Conservation (phyloP, 2,113 vertebrate genomes). For the Ahaetulla prasina region DNA sequence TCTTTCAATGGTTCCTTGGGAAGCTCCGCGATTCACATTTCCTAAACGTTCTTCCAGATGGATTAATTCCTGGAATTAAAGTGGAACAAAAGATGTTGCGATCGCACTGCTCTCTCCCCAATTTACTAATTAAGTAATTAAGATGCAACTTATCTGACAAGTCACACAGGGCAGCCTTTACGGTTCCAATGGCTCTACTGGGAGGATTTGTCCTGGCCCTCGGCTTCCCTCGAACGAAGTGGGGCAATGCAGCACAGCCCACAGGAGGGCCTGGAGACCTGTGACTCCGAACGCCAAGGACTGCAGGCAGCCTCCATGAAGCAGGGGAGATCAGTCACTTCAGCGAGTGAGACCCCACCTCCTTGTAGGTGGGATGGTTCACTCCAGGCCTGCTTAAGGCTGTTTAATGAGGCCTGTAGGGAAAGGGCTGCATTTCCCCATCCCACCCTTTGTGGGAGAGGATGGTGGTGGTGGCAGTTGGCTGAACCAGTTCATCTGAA, state of each 20-base stretch:
- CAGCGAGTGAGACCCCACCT: too few relatives aligned
- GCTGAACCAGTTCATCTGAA: constrained; percentile 3
- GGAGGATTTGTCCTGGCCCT: too few relatives aligned
- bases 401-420: too few relatives aligned
- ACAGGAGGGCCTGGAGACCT: neutral
- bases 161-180: neutral
- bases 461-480: neutral
- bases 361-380: neutral
- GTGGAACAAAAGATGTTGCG: constrained; percentile 29
- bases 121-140: neutral
- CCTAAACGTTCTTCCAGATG: constrained; percentile 96
- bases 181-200: neutral
- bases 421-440: neutral
- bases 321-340: neutral
- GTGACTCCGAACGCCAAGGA: neutral
- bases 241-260: neutral
- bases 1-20: constrained; percentile 99
- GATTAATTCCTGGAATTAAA: constrained; percentile 86
- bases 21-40: constrained; percentile 97
- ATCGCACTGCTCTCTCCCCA: too few relatives aligned
- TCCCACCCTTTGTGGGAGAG: neutral
- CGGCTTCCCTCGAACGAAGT: neutral
- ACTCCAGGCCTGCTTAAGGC: neutral
- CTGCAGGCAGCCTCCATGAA: neutral
- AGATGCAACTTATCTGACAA: neutral